Base-by-base conservation (phyloP, 2,888 invertebrate species). In the Arrhopalites spinosus region DNA sequence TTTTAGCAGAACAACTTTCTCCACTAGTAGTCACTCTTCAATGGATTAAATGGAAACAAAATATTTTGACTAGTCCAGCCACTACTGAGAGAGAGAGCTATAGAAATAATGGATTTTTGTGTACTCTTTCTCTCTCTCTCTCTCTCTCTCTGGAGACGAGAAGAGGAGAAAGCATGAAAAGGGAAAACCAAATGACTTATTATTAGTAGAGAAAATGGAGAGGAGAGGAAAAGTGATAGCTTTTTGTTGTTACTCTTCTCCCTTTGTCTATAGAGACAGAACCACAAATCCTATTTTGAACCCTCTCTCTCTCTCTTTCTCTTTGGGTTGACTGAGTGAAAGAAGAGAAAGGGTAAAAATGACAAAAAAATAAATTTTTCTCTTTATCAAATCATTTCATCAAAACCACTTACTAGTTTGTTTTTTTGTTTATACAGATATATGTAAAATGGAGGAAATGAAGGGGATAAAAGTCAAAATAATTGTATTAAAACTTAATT, bases 221-320 rank as follows among this genome's bases (percentile, higher is more conserved):
- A n/a, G n/a, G 56, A 13, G 61, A 61, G 23, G 53, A 20, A 53
- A 53, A 53, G 53, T 53, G 53, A 53, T 53, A 23, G n/a, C n/a
- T 17, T 53, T 53, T 3, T 36, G 36, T 36, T 3, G n/a, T n/a
- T n/a, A n/a, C n/a, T n/a, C n/a, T n/a, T n/a, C n/a, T n/a, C n/a
- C n/a, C n/a, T n/a, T n/a, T n/a, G n/a, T n/a, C n/a, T n/a, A n/a
- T n/a, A n/a, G n/a, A n/a, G n/a, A n/a, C n/a, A n/a, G n/a, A n/a
- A n/a, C n/a, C n/a, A n/a, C n/a, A n/a, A n/a, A n/a, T n/a, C n/a
- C n/a, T n/a, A n/a, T n/a, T n/a, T n/a, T n/a, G n/a, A n/a, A n/a
- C n/a, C n/a, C 47, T n/a, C n/a, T 47, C 47, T 47, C 47, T n/a
- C n/a, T n/a, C n/a, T 1, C n/a, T 47, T 47, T 13, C 15, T 47